Percentiles rank a stretch among this genome's conserved stretches.
Conservation (phyloP, 2,113 vertebrate species). For the human region GRCh38 chr18:51126001-51126500, state of each 20-base stretch:
- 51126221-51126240: background rate
- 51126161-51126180: background rate
- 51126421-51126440: no score
- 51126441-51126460: no score
- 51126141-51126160: background rate
- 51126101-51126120: no score
- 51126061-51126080: no score
- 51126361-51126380: background rate
- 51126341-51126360: background rate
- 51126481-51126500: no score
- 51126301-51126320: background rate
- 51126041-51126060: no score
- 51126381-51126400: background rate
- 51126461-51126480: no score
- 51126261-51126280: background rate
- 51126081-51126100: no score
- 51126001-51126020: no score
- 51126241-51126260: background rate
- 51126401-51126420: background rate
- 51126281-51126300: background rate
- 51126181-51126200: background rate
- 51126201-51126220: no score
- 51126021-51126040: no score
- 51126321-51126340: background rate
- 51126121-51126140: no score